Conservation (phyloP, 2,888 invertebrate species). For the Callinectes sapidus region DNA sequence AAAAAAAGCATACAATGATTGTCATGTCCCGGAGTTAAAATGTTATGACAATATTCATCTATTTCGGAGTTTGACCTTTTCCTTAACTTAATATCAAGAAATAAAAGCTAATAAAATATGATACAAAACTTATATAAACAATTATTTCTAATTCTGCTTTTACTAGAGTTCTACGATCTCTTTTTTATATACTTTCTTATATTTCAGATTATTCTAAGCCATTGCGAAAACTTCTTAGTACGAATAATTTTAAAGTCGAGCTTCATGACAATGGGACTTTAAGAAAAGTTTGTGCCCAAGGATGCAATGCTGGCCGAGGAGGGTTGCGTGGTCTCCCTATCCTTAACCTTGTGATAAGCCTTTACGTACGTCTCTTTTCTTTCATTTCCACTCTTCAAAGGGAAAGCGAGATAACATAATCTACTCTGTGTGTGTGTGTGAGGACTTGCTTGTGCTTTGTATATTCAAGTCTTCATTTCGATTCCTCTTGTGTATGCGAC, state of each 20-base stretch:
- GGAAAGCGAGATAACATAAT: not conserved
- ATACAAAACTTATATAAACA: not conserved
- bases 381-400: not conserved
- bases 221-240: no score
- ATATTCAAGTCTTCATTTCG: not conserved
- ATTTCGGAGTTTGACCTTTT: not conserved
- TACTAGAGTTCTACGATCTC: no score
- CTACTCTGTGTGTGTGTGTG: not conserved
- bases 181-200: no score
- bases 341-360: not conserved
- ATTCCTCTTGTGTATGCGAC: not conserved
- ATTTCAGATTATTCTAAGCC: no score
- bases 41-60: no score
- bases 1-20: not conserved
- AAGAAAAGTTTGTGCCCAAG: not conserved
- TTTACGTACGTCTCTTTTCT: not conserved
- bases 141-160: no score
- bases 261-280: not conserved
- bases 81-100: not conserved
- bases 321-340: not conserved
- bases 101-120: not conserved
- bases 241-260: not conserved
- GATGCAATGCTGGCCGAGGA: not conserved
- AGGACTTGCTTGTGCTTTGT: not conserved
- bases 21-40: not conserved